These are phyloP conservation scores for Scarus forsteni DNA, from an alignment of 2,797 vertebrate species.

Conservation along the genomic window DNA sequence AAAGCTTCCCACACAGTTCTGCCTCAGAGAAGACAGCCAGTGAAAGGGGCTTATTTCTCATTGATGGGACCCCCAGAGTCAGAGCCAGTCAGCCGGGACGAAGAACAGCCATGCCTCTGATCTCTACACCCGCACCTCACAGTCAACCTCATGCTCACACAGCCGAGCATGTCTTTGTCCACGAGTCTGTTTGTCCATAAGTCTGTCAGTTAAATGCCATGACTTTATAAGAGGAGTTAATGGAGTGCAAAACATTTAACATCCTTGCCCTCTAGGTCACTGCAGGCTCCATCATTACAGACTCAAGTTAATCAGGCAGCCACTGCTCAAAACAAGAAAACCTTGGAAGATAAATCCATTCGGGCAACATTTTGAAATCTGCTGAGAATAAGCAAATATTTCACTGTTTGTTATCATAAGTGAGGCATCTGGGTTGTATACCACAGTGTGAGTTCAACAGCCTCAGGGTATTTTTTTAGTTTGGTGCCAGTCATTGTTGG, in stretches of 20 bases:
- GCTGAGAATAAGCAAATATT: too few species aligned
- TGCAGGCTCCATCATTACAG: not conserved
- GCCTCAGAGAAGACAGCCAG: slow-evolving; percentile 51
- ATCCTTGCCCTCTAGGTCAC: not conserved
- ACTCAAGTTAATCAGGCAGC: not conserved
- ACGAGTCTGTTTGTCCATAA: not conserved
- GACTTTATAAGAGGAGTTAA: slow-evolving; percentile 23
- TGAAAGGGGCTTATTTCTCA: slow-evolving; percentile 68
- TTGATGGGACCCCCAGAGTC: slow-evolving; percentile 53
- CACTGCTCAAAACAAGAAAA: not conserved
- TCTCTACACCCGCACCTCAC: slow-evolving; percentile 29
- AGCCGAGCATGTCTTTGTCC: not conserved
- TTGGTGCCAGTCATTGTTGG: too few species aligned
- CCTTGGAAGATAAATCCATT: too few species aligned
- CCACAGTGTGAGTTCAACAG: too few species aligned
- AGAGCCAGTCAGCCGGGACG: slow-evolving; percentile 49
- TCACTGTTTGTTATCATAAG: too few species aligned
- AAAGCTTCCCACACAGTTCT: slow-evolving; percentile 72
- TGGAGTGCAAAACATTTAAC: slow-evolving; percentile 15
- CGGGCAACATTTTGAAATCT: too few species aligned
- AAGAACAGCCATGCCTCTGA: slow-evolving; percentile 51
- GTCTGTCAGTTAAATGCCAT: slow-evolving; percentile 18
- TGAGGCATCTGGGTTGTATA: too few species aligned
- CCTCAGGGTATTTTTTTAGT: too few species aligned
- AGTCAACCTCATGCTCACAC: slow-evolving; percentile 17